These are phyloP conservation scores for Heloderma charlesbogerti DNA, from an alignment of 2,113 vertebrate genomes.

Conservation along the genomic window DNA sequence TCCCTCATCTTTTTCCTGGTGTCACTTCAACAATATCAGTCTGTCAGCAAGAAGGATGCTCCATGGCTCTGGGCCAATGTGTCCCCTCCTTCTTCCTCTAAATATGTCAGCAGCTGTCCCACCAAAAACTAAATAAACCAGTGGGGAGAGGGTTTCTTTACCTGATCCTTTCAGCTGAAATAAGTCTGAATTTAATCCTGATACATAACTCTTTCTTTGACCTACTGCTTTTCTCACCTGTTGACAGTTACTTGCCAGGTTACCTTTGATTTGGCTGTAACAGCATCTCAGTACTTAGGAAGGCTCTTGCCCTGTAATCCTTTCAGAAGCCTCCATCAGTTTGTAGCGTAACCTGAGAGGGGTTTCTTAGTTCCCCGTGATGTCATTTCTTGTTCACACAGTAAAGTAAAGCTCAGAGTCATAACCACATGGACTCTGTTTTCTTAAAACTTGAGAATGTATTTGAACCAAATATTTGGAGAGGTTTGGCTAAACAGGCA, in stretches of 20 bases:
- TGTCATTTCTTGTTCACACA: constrained; percentile 69
- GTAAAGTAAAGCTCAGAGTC: constrained; percentile 18
- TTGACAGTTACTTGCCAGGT: constrained; percentile 82
- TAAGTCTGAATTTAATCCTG: constrained; percentile 78
- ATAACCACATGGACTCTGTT: background rate
- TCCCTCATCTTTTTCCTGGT: constrained; percentile 35
- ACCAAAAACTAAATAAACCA: constrained; percentile 81
- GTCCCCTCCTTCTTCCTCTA: constrained; percentile 78
- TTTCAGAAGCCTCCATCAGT: constrained; percentile 69
- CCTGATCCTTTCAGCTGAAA: constrained; percentile 84
- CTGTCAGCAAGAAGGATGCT: constrained; percentile 71
- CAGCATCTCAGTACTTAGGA: constrained; percentile 73
- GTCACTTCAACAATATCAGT: constrained; percentile 60
- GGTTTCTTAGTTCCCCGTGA: constrained; percentile 53
- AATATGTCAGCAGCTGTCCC: constrained; percentile 63
- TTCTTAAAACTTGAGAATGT: constrained; percentile 14
- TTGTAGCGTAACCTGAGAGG: constrained; percentile 78
- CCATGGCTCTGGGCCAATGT: constrained; percentile 36
- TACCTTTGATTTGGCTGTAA: constrained; percentile 84
- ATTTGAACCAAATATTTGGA: background rate
- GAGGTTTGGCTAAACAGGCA: background rate
- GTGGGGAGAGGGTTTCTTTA: constrained; percentile 59
- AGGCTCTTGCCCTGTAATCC: constrained; percentile 75
- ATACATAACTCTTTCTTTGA: constrained; percentile 61
- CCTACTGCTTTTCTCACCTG: constrained; percentile 74